Conservation (phyloP, 2,888 invertebrate species). For the Chrysolina oricalcia region DNA sequence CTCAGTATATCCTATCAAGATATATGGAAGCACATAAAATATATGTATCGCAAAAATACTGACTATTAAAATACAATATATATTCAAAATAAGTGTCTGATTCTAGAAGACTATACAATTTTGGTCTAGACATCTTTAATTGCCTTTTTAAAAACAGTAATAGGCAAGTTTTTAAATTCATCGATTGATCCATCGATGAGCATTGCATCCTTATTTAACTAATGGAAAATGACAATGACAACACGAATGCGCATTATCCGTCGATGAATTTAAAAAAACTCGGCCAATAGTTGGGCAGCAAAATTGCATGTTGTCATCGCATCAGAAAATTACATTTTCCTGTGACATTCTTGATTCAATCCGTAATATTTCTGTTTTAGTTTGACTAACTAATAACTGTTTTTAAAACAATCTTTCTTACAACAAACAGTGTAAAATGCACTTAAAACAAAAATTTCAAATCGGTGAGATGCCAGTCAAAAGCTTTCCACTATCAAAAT, state of each 20-base stretch:
- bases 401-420: too few species aligned
- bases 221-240: too few species aligned
- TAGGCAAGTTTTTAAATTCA: too few species aligned
- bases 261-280: too few species aligned
- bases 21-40: constrained; percentile 18
- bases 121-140: neutral
- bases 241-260: too few species aligned
- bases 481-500: neutral
- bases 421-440: neutral
- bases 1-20: constrained; percentile 1
- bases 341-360: neutral
- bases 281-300: too few species aligned
- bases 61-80: neutral
- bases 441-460: neutral
- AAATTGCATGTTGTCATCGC: too few species aligned
- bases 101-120: neutral
- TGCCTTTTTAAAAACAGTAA: too few species aligned
- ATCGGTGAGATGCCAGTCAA: neutral
- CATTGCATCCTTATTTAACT: too few species aligned
- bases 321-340: neutral
- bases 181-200: too few species aligned
- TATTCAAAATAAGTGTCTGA: neutral
- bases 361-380: neutral
- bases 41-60: constrained; percentile 4
- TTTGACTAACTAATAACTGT: neutral